Evolutionary conservation across 2,113 vertebrate species (phyloP).

Genomic region (Monopterus albus): DNA sequence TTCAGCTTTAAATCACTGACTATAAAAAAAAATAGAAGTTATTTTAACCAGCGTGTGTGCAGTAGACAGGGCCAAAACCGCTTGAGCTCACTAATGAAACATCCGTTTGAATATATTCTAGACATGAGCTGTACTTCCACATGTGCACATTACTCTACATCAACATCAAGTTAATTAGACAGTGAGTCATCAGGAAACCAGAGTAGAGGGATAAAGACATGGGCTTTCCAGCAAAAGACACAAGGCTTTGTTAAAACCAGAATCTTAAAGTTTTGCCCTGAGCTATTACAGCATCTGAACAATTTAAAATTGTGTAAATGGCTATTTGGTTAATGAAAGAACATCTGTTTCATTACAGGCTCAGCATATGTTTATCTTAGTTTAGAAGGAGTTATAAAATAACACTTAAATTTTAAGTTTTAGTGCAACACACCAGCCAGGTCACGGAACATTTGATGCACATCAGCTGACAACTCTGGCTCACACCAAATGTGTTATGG

Average conservation of each 20-base stretch:
- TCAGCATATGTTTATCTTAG: too few relatives aligned
- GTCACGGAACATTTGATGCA: not conserved
- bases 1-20: slow-evolving; percentile 38
- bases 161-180: slow-evolving; percentile 14
- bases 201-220: slow-evolving; percentile 20
- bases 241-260: not conserved
- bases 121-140: slow-evolving; percentile 25
- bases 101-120: slow-evolving; percentile 27
- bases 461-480: not conserved
- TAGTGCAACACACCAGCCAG: too few relatives aligned
- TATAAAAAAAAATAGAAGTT: slow-evolving; percentile 41
- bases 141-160: slow-evolving; percentile 16
- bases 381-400: not conserved
- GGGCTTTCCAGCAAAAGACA: slow-evolving; percentile 8
- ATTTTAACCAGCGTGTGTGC: slow-evolving; percentile 1
- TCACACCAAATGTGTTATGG: not conserved
- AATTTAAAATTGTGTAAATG: too few relatives aligned
- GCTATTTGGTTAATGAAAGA: too few relatives aligned
- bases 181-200: slow-evolving; percentile 41
- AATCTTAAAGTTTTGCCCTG: not conserved
- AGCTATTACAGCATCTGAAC: not conserved
- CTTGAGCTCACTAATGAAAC: slow-evolving; percentile 41
- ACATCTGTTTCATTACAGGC: too few relatives aligned
- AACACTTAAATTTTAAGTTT: not conserved
- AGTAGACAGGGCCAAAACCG: not conserved